phyloP scores from a whole-genome alignment of 2,113 vertebrate genomes.

The Oncorhynchus gorbuscha region DNA sequence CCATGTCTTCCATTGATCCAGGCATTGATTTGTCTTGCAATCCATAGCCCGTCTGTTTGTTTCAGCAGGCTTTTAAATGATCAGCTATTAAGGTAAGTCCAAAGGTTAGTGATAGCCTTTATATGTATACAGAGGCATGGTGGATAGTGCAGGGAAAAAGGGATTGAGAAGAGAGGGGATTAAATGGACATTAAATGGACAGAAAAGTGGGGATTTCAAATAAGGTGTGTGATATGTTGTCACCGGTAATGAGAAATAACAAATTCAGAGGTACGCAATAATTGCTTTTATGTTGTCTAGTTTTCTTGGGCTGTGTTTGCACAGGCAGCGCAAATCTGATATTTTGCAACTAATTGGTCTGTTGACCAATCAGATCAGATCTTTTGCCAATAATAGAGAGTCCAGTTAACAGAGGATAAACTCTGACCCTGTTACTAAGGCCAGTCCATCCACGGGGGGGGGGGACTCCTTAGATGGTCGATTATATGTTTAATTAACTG shows the following conservation, averaged over 20 bases:
- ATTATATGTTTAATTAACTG: slow-evolving; percentile 72
- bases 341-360: too few species aligned
- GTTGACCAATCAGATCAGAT: too few species aligned
- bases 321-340: too few species aligned
- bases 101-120: slow-evolving; percentile 59
- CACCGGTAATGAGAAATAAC: too few species aligned
- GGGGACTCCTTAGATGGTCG: slow-evolving; percentile 55
- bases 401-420: slow-evolving; percentile 26
- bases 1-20: slow-evolving; percentile 68
- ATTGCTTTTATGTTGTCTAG: too few species aligned
- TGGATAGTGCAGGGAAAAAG: slow-evolving; percentile 1
- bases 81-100: slow-evolving; percentile 68
- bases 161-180: too few species aligned
- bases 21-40: slow-evolving; percentile 69
- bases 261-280: too few species aligned
- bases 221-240: too few species aligned
- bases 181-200: too few species aligned
- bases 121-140: slow-evolving; percentile 29
- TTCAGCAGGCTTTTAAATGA: slow-evolving; percentile 72
- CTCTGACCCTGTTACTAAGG: slow-evolving; percentile 48
- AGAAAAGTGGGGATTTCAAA: too few species aligned
- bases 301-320: neutral
- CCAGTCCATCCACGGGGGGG: slow-evolving; percentile 47
- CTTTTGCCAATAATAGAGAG: neutral
- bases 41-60: slow-evolving; percentile 73